Percentiles rank a stretch among this genome's conserved stretches.
These are phyloP conservation scores for Philhelius pedissequus DNA, from an alignment of 2,888 invertebrate species.

Conservation along the genomic window DNA sequence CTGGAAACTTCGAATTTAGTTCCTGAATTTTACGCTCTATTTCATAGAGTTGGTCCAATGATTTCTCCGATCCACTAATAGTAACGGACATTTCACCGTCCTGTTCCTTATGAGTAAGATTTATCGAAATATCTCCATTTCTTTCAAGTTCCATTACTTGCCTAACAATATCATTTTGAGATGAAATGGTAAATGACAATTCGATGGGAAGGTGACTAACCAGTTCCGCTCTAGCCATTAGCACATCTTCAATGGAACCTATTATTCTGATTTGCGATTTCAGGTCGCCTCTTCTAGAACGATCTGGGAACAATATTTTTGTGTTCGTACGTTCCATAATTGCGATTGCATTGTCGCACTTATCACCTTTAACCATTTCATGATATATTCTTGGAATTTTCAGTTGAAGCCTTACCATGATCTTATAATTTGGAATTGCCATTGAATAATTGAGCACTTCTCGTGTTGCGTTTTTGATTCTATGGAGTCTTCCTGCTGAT, in stretches of 20 bases:
- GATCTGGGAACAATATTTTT: slow-evolving; percentile 93
- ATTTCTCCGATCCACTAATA: slow-evolving; percentile 93
- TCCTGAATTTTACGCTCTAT: slow-evolving; percentile 91
- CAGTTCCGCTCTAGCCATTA: slow-evolving; percentile 92
- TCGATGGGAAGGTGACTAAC: slow-evolving; percentile 94
- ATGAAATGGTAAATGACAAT: slow-evolving; percentile 93
- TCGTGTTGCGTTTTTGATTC: slow-evolving; percentile 93
- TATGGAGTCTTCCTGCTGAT: slow-evolving; percentile 91
- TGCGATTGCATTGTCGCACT: slow-evolving; percentile 88
- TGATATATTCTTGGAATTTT: slow-evolving; percentile 98
- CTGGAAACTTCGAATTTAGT: slow-evolving; percentile 79
- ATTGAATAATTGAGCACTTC: slow-evolving; percentile 88
- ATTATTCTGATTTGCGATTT: slow-evolving; percentile 94
- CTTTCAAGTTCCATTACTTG: slow-evolving; percentile 85
- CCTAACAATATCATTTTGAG: slow-evolving; percentile 84
- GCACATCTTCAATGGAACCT: slow-evolving; percentile 93
- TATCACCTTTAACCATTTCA: slow-evolving; percentile 90
- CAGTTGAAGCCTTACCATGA: slow-evolving; percentile 77
- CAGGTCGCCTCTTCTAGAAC: slow-evolving; percentile 73
- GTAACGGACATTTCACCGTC: slow-evolving; percentile 92
- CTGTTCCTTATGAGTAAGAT: slow-evolving; percentile 91
- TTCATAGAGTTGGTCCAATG: slow-evolving; percentile 92
- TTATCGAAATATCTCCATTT: slow-evolving; percentile 90
- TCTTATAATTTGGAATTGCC: slow-evolving; percentile 83
- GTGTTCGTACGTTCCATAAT: slow-evolving; percentile 93